Base-by-base conservation (phyloP, 2,113 vertebrate genomes). In the Pongo abelii region DNA sequence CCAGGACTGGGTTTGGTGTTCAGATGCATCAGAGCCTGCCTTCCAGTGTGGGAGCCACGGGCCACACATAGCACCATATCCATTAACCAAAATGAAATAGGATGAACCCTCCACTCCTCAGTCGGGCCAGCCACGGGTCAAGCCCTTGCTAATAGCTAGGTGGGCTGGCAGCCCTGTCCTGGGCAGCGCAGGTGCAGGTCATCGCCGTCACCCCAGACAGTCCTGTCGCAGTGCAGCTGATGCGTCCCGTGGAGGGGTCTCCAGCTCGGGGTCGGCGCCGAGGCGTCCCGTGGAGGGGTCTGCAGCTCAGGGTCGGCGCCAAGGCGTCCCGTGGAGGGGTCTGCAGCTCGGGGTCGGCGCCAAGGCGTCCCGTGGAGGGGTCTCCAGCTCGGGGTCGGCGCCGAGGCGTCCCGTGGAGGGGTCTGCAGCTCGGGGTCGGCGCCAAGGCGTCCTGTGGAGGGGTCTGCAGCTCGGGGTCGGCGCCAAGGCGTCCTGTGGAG, bases 41-140 rank as follows among this genome's bases (percentile, higher is more conserved):
- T 9, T 10, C n/a, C 30, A 10, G 25, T 48, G 7, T 16, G 4
- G 23, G 46, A 83, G 80, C 52, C 52, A 13, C 8, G 1, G 17
- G 6, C 35, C 57, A 25, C 5, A 3, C 1, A 2, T 4, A 8
- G 69, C 38, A 43, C 5, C 16, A 25, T 50, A 81, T 50, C 25
- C 38, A 20, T 40, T 61, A 25, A 46, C 48, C n/a, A 72, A 40
- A 80, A 22, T 52, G n/a, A 55, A 43, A 17, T 57, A 22, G 55
- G 6, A 43, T 25, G 23, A 20, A 6, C 9, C 6, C 43, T 25
- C 7, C 22, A 13, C 7, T 17, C 61, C 18, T 80, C 13, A 9
- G 32, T 32, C 3, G 0, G 16, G 4, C 20, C 57, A 4, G 25
- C 27, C 11, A 8, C 0, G 5, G 12, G 20, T 57, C 4, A 23